phyloP scores from a whole-genome alignment of 37 sponge, comb jelly and placozoan species.

The Mnemiopsis leidyi region DNA sequence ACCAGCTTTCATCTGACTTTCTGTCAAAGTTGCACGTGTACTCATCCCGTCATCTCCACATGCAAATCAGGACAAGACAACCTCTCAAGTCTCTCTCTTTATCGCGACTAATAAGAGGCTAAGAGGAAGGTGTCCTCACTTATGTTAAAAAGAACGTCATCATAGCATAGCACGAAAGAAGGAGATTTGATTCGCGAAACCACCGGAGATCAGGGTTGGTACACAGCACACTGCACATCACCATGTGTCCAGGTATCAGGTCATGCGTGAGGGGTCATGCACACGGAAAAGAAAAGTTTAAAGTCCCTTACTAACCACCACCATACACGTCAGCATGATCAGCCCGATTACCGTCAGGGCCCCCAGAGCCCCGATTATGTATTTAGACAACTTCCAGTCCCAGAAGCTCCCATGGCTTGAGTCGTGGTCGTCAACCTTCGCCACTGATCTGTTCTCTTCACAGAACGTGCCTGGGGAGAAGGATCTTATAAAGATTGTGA shows the following conservation, averaged over 20 bases:
- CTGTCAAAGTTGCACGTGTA: not conserved
- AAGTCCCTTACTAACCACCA: slow-evolving; percentile 26
- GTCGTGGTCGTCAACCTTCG: not conserved
- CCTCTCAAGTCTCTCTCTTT: too few relatives aligned
- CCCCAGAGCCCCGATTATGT: slow-evolving; percentile 41
- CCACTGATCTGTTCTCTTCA: not conserved
- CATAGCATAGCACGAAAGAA: too few relatives aligned
- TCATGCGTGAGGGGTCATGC: too few relatives aligned
- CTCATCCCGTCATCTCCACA: not conserved
- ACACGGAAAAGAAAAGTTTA: not conserved
- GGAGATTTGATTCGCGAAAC: too few relatives aligned
- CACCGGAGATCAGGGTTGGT: too few relatives aligned
- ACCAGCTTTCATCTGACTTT: not conserved
- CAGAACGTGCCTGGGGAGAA: not conserved
- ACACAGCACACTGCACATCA: too few relatives aligned
- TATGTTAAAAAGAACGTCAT: too few relatives aligned
- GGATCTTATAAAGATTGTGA: not conserved
- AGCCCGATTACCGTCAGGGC: slow-evolving; percentile 19
- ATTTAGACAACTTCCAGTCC: slow-evolving; percentile 41
- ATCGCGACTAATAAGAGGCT: too few relatives aligned
- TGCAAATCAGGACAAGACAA: too few relatives aligned
- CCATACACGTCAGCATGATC: slow-evolving; percentile 37
- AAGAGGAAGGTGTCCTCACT: too few relatives aligned
- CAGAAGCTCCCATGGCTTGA: not conserved
- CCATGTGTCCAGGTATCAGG: too few relatives aligned